A percentile compares a stretch with the other conserved stretches of the same genome.
These are phyloP conservation scores for Psilanteris sp. DNA, from an alignment of 1,140 invertebrate genomes.

Conservation along the genomic window DNA sequence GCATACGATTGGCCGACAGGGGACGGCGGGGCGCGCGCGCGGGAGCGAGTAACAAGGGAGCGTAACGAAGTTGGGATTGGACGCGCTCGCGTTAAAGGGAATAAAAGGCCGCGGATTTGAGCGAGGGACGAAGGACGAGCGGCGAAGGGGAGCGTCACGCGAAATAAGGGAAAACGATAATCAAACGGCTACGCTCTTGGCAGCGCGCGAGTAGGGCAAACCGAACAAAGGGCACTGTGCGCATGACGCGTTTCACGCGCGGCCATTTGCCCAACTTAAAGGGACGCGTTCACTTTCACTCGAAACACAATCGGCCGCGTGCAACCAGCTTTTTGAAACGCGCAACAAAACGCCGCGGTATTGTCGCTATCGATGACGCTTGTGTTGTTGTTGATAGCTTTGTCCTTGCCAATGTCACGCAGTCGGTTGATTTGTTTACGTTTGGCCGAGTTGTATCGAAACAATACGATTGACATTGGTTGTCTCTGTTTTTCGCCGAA, in stretches of 20 bases:
- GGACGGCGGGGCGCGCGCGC: not conserved
- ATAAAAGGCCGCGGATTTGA: constrained; percentile 18
- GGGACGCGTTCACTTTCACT: constrained; percentile 62
- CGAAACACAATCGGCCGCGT: no score
- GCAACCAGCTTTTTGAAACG: no score
- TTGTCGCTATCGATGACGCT: no score
- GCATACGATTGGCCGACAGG: not conserved
- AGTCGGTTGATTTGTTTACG: no score
- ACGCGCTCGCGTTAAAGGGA: constrained; percentile 2
- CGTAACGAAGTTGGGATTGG: not conserved
- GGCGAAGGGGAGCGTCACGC: not conserved
- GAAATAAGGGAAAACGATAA: constrained; percentile 15
- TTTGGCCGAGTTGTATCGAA: no score
- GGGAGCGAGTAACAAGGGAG: not conserved
- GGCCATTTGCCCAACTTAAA: constrained; percentile 63
- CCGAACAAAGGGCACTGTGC: constrained; percentile 66
- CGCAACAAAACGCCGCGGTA: not conserved
- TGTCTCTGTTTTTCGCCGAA: no score
- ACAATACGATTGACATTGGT: no score
- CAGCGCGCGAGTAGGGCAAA: constrained; percentile 64
- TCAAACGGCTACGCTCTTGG: constrained; percentile 22
- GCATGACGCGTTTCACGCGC: constrained; percentile 55
- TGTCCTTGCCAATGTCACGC: no score
- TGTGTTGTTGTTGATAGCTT: no score
- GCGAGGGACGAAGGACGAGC: constrained; percentile 21